These are phyloP conservation scores for Battus philenor DNA, from an alignment of 1,140 invertebrate species.

Conservation along the genomic window DNA sequence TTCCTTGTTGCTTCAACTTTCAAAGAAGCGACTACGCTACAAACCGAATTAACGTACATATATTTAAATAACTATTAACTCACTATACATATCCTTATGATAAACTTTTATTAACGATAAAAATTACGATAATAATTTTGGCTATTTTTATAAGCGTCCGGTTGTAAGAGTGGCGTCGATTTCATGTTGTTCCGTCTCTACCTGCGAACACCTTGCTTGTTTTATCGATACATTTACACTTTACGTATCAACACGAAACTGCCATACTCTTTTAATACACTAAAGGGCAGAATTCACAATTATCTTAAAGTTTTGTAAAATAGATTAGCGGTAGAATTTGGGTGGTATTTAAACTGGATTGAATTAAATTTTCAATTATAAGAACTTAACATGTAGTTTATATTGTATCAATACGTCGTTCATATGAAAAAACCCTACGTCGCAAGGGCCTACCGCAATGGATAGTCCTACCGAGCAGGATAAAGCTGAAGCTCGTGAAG, in stretches of 20 bases:
- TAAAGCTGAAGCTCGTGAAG: slow-evolving; percentile 45
- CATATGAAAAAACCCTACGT: not conserved
- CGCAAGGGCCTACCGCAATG: slow-evolving; percentile 20
- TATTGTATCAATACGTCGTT: not conserved
- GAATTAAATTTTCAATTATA: not conserved
- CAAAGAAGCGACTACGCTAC: no score
- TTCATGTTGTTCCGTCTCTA: slow-evolving; percentile 10
- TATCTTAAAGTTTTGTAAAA: not conserved
- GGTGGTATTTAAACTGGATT: not conserved
- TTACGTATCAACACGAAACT: slow-evolving; percentile 26
- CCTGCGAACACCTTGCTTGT: slow-evolving; percentile 37
- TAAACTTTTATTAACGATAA: no score
- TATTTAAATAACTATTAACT: no score
- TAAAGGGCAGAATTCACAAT: not conserved
- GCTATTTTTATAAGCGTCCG: no score
- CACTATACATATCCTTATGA: no score
- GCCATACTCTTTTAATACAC: not conserved
- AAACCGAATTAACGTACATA: no score
- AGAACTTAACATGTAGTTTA: not conserved
- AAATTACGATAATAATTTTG: no score
- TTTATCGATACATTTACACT: slow-evolving; percentile 64
- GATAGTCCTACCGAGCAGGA: slow-evolving; percentile 36
- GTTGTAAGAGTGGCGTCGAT: no score
- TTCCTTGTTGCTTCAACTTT: no score
- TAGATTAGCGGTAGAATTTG: not conserved